phyloP scores from a whole-genome alignment of 2,797 vertebrate species.

The Oryzias dopingdopingensis region DNA sequence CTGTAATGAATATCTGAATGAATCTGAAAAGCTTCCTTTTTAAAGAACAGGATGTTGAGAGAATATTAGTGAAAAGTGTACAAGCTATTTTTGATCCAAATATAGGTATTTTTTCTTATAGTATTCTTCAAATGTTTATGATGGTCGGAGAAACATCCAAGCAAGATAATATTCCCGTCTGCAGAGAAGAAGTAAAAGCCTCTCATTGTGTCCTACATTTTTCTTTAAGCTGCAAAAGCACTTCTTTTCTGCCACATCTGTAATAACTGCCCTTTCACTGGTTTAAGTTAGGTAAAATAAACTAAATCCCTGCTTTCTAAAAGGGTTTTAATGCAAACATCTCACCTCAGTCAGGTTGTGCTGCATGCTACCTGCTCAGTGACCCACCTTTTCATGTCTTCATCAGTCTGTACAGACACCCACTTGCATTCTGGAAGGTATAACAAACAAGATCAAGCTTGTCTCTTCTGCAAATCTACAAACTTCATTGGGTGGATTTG shows the following conservation, averaged over 20 bases:
- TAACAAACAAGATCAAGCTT: constrained; percentile 33
- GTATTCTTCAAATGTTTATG: too few species aligned
- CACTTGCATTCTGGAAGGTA: constrained; percentile 13
- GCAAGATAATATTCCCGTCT: background rate
- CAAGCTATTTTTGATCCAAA: background rate
- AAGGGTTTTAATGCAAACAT: constrained; percentile 4
- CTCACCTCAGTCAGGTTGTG: background rate
- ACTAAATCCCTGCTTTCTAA: constrained; percentile 11
- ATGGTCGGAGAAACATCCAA: too few species aligned
- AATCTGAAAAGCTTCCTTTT: background rate
- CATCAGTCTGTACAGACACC: constrained; percentile 8
- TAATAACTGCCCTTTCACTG: background rate
- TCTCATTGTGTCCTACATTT: background rate
- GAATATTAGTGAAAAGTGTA: background rate
- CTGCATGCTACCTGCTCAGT: constrained; percentile 3
- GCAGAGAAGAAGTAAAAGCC: background rate
- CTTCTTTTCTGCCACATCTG: background rate
- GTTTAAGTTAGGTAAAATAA: constrained; percentile 1
- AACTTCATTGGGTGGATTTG: constrained; percentile 48
- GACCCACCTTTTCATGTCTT: constrained; percentile 10
- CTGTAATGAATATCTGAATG: background rate
- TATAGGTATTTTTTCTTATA: too few species aligned
- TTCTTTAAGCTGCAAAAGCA: background rate
- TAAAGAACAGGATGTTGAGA: background rate
- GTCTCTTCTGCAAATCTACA: constrained; percentile 36